These are phyloP conservation scores for Ophonus ardosiacus DNA, from an alignment of 2,888 invertebrate genomes.

Conservation along the genomic window DNA sequence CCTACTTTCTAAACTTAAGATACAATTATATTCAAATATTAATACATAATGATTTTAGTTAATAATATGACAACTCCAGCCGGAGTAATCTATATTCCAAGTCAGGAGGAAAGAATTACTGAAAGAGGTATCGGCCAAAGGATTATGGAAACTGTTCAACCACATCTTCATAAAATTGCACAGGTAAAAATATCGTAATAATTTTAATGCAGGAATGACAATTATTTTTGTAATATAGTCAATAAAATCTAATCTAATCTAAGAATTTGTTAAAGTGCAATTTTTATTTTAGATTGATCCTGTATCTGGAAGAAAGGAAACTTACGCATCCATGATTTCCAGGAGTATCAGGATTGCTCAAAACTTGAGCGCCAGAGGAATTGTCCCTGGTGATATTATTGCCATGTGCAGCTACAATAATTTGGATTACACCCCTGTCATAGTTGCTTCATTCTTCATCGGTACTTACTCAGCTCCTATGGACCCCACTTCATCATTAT, in stretches of 20 bases:
- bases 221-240: not conserved
- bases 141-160: slow-evolving; percentile 1
- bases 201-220: not conserved
- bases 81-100: not conserved
- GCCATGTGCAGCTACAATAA: slow-evolving; percentile 76
- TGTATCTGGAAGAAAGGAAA: slow-evolving; percentile 75
- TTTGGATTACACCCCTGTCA: slow-evolving; percentile 69
- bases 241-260: not conserved
- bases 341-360: slow-evolving; percentile 75
- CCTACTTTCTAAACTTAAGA: too few species aligned
- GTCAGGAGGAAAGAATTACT: not conserved
- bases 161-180: not conserved
- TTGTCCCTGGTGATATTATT: slow-evolving; percentile 75
- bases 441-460: slow-evolving; percentile 28
- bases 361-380: slow-evolving; percentile 73
- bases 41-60: slow-evolving; percentile 1
- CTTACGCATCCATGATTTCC: slow-evolving; percentile 73
- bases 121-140: slow-evolving; percentile 6
- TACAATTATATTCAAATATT: not conserved
- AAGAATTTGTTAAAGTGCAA: not conserved
- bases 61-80: not conserved
- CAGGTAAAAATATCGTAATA: not conserved
- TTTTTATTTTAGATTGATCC: slow-evolving; percentile 73
- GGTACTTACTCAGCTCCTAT: slow-evolving; percentile 16
- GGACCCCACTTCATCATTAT: slow-evolving; percentile 38